Percentiles rank a stretch among this genome's conserved stretches.
Conservation (phyloP, 1,140 invertebrate genomes). For the Thalassaphorura encarpata region DNA sequence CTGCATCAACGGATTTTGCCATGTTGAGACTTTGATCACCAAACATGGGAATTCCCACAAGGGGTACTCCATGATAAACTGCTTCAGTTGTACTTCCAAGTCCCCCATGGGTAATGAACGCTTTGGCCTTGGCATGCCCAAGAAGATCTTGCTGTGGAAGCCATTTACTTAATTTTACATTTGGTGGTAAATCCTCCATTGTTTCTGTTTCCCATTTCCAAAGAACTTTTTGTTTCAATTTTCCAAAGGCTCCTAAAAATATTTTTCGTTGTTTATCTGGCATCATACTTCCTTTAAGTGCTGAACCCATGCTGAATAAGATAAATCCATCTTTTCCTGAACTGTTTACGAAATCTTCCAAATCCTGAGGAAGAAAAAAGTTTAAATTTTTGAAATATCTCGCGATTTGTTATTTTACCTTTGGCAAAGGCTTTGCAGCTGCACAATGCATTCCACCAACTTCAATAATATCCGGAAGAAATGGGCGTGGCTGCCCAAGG, state of each 20-base stretch:
- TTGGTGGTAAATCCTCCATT: slow-evolving; percentile 38
- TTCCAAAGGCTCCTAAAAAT: slow-evolving; percentile 16
- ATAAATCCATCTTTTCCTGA: slow-evolving; percentile 49
- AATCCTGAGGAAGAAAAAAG: slow-evolving; percentile 16
- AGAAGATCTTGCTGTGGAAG: slow-evolving; percentile 50
- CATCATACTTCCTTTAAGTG: slow-evolving; percentile 10
- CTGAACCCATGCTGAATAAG: slow-evolving; percentile 58
- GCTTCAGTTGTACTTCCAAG: slow-evolving; percentile 37
- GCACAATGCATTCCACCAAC: slow-evolving; percentile 42
- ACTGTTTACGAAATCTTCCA: slow-evolving; percentile 30
- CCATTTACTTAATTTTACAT: slow-evolving; percentile 55
- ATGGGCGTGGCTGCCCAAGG: slow-evolving; percentile 41
- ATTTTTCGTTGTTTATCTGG: slow-evolving; percentile 15
- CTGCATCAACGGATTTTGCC: slow-evolving; percentile 24
- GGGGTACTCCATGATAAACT: slow-evolving; percentile 37
- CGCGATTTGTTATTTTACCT: neutral
- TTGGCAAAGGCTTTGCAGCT: slow-evolving; percentile 4
- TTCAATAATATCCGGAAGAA: slow-evolving; percentile 44
- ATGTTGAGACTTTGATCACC: slow-evolving; percentile 34
- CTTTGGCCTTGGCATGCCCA: slow-evolving; percentile 33
- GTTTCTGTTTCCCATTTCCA: slow-evolving; percentile 56
- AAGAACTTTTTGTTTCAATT: slow-evolving; percentile 50
- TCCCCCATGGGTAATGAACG: slow-evolving; percentile 40
- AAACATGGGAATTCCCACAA: slow-evolving; percentile 34
- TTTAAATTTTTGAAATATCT: neutral